Percentiles rank a stretch among this genome's conserved stretches.
phyloP scores from a whole-genome alignment of 2,888 invertebrate species.

The Cephonodes hylas region DNA sequence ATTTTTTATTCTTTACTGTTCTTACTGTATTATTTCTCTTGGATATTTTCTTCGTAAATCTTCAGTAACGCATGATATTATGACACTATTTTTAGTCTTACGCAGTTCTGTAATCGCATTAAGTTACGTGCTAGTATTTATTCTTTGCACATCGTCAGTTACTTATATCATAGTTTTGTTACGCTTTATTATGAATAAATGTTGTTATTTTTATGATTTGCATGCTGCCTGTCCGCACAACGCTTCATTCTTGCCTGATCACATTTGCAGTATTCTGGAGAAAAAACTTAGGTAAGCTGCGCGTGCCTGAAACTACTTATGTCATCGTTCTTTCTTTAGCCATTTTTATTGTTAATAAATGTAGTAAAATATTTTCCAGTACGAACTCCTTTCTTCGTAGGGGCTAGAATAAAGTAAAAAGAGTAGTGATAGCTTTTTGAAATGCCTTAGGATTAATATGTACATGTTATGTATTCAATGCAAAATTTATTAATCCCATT shows the following conservation, averaged over 20 bases:
- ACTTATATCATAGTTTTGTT: conserved; percentile 21
- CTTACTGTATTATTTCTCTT: neutral
- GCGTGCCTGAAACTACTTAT: conserved; percentile 39
- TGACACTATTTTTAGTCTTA: neutral
- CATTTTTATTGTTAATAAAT: conserved; percentile 22
- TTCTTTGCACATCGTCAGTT: conserved; percentile 17
- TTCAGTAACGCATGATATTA: neutral
- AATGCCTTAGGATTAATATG: neutral
- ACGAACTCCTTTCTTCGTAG: neutral
- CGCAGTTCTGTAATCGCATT: neutral
- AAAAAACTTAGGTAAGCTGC: conserved; percentile 90
- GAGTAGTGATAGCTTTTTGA: neutral
- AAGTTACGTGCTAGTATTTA: neutral
- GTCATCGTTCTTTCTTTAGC: conserved; percentile 31
- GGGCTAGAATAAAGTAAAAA: neutral
- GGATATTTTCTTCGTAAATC: neutral
- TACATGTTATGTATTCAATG: neutral
- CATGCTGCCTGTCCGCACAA: conserved; percentile 82
- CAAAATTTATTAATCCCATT: neutral
- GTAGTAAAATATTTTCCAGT: neutral
- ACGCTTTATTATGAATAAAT: conserved; percentile 66
- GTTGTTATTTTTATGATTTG: conserved; percentile 76
- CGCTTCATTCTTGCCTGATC: conserved; percentile 80
- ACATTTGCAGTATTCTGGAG: conserved; percentile 88
- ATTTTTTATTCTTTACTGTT: neutral